These are phyloP conservation scores for Taenioides sp. DNA, from an alignment of 2,797 vertebrate species.

Conservation along the genomic window DNA sequence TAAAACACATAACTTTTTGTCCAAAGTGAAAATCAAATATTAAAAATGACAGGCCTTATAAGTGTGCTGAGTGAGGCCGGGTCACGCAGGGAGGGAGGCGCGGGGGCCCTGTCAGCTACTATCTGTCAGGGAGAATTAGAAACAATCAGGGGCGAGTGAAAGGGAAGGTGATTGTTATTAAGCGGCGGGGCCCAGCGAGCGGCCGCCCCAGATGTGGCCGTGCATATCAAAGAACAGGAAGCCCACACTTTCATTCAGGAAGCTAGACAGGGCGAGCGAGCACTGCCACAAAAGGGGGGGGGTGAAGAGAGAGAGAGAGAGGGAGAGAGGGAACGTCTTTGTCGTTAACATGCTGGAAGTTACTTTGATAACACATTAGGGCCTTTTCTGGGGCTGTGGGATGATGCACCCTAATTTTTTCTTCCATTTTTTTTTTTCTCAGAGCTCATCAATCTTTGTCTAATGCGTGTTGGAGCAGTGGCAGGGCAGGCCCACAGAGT, in stretches of 20 bases:
- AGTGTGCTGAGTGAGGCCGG: constrained; percentile 98
- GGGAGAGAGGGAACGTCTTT: constrained; percentile 83
- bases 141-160: constrained; percentile 99
- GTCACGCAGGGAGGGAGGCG: constrained; percentile 99
- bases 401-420: constrained; percentile 54
- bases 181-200: constrained; percentile 94
- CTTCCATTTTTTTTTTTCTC: constrained; percentile 13
- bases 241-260: constrained; percentile 99
- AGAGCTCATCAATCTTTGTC: constrained; percentile 47
- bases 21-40: constrained; percentile 99
- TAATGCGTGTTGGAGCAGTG: constrained; percentile 44
- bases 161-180: constrained; percentile 99
- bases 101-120: constrained; percentile 99
- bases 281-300: constrained; percentile 87
- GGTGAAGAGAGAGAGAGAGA: constrained; percentile 40
- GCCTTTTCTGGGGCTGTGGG: constrained; percentile 72
- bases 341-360: constrained; percentile 97
- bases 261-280: constrained; percentile 78
- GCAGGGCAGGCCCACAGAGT: constrained; percentile 74
- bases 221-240: constrained; percentile 99
- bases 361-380: constrained; percentile 96
- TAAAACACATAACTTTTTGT: constrained; percentile 99
- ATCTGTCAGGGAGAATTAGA: constrained; percentile 99
- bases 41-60: constrained; percentile 99
- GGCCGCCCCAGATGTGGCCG: constrained; percentile 99